These are phyloP conservation scores for Scaptomyza cyrtandrae DNA, from an alignment of 2,888 invertebrate species.

Conservation along the genomic window DNA sequence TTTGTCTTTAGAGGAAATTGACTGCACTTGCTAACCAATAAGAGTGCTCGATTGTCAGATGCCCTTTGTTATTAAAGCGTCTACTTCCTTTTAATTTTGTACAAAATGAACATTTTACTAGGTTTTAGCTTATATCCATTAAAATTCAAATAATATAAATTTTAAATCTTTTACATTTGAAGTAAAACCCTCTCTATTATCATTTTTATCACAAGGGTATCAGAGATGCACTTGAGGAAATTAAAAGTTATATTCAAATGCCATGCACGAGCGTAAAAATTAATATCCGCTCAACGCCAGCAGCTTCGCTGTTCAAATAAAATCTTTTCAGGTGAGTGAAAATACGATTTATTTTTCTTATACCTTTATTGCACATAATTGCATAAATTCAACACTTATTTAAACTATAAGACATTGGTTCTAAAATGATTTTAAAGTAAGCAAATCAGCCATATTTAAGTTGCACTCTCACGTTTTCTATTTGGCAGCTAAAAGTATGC, in stretches of 20 bases:
- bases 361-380: neutral
- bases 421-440: slow-evolving; percentile 30
- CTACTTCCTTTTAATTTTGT: neutral
- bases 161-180: neutral
- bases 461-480: no score
- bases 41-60: neutral
- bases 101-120: no score
- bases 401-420: neutral
- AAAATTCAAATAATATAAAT: neutral
- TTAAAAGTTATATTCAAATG: slow-evolving; percentile 71
- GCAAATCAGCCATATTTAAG: neutral
- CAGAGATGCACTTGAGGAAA: slow-evolving; percentile 65
- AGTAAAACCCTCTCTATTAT: neutral
- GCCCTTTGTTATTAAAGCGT: neutral
- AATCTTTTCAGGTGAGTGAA: slow-evolving; percentile 4
- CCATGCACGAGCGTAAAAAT: slow-evolving; percentile 71
- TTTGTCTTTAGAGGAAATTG: slow-evolving; percentile 59
- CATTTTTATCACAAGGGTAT: slow-evolving; percentile 10
- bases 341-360: neutral
- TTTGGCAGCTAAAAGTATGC: slow-evolving; percentile 41
- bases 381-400: neutral
- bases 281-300: slow-evolving; percentile 66
- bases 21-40: slow-evolving; percentile 18
- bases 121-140: no score
- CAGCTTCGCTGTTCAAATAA: neutral